phyloP scores from a whole-genome alignment of 2,888 invertebrate genomes.

The Plagiodera versicolora region DNA sequence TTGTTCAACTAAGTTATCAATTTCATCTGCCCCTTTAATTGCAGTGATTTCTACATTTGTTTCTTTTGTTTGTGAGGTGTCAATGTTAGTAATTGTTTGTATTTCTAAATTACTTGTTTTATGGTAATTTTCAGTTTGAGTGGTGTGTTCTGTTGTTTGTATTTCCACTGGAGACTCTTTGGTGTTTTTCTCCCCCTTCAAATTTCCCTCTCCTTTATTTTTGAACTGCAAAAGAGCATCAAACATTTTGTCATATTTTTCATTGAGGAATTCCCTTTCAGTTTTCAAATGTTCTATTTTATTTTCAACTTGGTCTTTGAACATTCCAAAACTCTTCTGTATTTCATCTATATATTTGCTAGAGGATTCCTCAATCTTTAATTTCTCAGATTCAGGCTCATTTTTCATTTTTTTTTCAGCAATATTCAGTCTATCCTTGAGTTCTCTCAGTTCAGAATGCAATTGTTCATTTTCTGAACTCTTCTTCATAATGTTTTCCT shows the following conservation, averaged over 20 bases:
- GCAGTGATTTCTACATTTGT: conserved; percentile 10
- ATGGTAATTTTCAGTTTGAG: conserved; percentile 42
- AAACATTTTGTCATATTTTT: conserved; percentile 60
- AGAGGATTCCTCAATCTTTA: conserved; percentile 15
- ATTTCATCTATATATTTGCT: conserved; percentile 40
- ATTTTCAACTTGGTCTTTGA: conserved; percentile 48
- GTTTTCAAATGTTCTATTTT: conserved; percentile 55
- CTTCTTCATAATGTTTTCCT: conserved; percentile 41
- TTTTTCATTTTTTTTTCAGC: conserved; percentile 60
- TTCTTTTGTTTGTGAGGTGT: conserved; percentile 25
- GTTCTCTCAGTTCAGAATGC: conserved; percentile 64
- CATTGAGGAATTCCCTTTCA: conserved; percentile 60
- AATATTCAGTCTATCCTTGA: conserved; percentile 64
- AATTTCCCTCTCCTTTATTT: conserved; percentile 34
- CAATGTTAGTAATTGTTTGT: conserved; percentile 30
- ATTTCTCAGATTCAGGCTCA: conserved; percentile 28
- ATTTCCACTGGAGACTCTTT: conserved; percentile 8
- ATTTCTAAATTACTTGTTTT: conserved; percentile 25
- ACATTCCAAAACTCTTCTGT: conserved; percentile 49
- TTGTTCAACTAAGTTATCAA: conserved; percentile 33
- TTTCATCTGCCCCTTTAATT: neutral
- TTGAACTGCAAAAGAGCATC: conserved; percentile 39
- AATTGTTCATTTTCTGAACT: conserved; percentile 65
- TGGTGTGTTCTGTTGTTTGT: conserved; percentile 34
- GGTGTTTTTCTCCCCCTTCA: conserved; percentile 38